Base-by-base conservation (phyloP, 2,888 invertebrate species). In the Eledona agricola region DNA sequence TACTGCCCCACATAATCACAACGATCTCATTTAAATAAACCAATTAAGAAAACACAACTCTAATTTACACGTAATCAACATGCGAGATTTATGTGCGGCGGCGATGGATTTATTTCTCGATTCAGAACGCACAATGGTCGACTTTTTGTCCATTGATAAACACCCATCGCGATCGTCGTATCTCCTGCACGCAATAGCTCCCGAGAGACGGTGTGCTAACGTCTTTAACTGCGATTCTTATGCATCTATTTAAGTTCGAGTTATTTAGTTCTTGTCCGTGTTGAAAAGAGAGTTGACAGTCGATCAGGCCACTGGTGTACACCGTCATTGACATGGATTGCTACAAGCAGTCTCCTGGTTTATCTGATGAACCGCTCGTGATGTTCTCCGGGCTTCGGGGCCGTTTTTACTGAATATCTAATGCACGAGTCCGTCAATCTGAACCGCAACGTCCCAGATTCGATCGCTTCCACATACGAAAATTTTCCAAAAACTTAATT, bases 1-100 rank as follows among this genome's bases (percentile, higher is more conserved):
- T 69, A 70, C 68, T 72, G 72, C 71, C 70, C 72, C 68, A 72
- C 65, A 69, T 72, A 71, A 71, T 68, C 68, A 57, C 23, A 34
- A 59, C 54, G n/a, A n/a, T 47, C 56, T 59, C 43, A 63, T 62
- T 62, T 51, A 28, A 51, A 51, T 35, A 43, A 53, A 35, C 19
- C 16, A 46, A 42, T 40, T 47, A 47, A 53, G 15, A 34, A 28
- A 23, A 46, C 29, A 47, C 26, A 6, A 15, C 11, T 11, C 16
- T 26, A 17, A 40, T 40, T 37, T 37, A 28, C 26, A 38, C 11
- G 28, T 23, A 12, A 37, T 23, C 19, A 20, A 43, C 15, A 23
- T 11, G 26, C 16, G 23, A 45, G 46, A 46, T 37, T 47, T 29
- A 29, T 22, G 28, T 23, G n/a, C 19, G 15, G 17, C 4, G 28